Percentiles rank a stretch among this genome's conserved stretches.
phyloP scores from a whole-genome alignment of 2,888 invertebrate genomes.

The Phytoseiulus persimilis region DNA sequence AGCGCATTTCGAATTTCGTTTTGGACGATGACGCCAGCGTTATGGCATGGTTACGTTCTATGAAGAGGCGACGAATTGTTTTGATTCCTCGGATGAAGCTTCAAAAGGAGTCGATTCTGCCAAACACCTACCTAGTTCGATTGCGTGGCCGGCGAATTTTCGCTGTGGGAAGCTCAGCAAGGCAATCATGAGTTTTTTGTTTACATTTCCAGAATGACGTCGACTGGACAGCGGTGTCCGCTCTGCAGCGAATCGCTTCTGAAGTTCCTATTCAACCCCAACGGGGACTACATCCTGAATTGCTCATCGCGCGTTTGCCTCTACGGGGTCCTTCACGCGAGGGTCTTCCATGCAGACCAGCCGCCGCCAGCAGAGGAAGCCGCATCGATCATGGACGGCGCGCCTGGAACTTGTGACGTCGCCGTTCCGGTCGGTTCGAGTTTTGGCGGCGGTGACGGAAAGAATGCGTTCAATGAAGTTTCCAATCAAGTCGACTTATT shows the following conservation, averaged over 20 bases:
- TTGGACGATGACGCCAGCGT: background rate
- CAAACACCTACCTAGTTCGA: background rate
- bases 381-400: background rate
- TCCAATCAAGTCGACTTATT: background rate
- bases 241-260: conserved; percentile 18
- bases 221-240: conserved; percentile 6
- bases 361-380: background rate
- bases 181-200: background rate
- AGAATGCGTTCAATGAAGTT: background rate
- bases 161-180: background rate
- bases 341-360: background rate
- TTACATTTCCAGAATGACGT: conserved; percentile 24
- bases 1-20: background rate
- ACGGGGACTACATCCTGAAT: conserved; percentile 35
- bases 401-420: background rate
- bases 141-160: background rate
- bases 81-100: background rate
- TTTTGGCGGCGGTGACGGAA: background rate
- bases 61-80: too few species aligned
- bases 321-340: conserved; percentile 17
- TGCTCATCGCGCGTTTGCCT: conserved; percentile 23
- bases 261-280: conserved; percentile 15
- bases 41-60: background rate
- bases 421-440: background rate
- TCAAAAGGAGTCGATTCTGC: background rate